These are phyloP conservation scores for Acanthosepion lycidas DNA, from an alignment of 2,888 invertebrate genomes.

Conservation along the genomic window DNA sequence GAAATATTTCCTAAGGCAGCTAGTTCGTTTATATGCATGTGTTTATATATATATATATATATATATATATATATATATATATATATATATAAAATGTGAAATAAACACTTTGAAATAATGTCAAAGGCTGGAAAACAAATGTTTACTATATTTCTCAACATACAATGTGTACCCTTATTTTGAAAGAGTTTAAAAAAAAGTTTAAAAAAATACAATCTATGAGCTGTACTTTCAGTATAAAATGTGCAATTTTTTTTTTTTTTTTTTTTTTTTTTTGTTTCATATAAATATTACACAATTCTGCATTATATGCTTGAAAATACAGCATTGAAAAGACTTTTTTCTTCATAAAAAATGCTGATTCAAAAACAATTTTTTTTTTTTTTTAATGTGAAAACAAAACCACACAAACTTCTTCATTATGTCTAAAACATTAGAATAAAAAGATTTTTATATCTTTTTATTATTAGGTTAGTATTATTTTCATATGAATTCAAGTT, in stretches of 20 bases:
- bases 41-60: not conserved
- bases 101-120: not conserved
- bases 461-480: not conserved
- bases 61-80: too few relatives aligned
- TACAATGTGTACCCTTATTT: too few relatives aligned
- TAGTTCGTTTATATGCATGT: not conserved
- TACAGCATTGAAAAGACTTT: not conserved
- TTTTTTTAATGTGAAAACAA: too few relatives aligned
- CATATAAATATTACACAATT: too few relatives aligned
- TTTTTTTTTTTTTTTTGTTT: too few relatives aligned
- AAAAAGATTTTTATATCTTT: not conserved
- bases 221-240: too few relatives aligned
- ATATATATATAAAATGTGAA: not conserved
- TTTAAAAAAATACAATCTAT: not conserved
- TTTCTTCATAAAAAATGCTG: not conserved
- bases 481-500: not conserved
- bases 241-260: too few relatives aligned
- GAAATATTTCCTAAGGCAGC: conserved; percentile 13
- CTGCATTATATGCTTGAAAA: not conserved
- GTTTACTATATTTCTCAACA: not conserved
- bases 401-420: too few relatives aligned
- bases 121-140: not conserved
- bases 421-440: not conserved
- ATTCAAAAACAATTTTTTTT: too few relatives aligned
- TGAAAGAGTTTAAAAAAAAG: not conserved